Evolutionary conservation across 2,888 invertebrate genomes (phyloP).

Genomic region (Halictus quadricinctus): DNA sequence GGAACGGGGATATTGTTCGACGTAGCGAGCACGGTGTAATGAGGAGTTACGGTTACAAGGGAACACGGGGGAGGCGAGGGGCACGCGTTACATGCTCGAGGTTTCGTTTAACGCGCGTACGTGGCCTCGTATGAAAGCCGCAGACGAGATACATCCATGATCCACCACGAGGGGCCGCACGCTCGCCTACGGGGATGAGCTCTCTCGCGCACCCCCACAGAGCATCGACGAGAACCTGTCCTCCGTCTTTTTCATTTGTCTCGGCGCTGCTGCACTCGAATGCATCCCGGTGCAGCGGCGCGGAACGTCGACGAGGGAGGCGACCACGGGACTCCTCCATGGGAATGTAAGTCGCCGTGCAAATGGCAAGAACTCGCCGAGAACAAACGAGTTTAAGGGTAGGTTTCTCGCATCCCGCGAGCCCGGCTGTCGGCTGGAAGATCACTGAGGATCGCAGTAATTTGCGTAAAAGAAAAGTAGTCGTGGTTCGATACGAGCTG

Average conservation of each 20-base stretch:
- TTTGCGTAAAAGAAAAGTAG: background rate
- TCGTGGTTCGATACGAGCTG: background rate
- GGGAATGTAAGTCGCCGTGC: background rate
- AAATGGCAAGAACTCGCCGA: background rate
- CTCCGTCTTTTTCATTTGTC: constrained; percentile 42
- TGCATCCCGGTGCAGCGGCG: constrained; percentile 8
- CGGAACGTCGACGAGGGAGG: background rate
- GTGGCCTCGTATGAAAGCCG: constrained; percentile 13
- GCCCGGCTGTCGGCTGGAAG: background rate
- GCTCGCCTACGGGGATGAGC: constrained; percentile 16
- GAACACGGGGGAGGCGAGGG: background rate
- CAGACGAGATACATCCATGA: constrained; percentile 12
- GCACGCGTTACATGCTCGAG: background rate
- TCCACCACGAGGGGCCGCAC: background rate
- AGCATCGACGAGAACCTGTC: constrained; percentile 13
- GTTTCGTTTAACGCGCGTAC: constrained; percentile 14
- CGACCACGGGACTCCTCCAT: background rate
- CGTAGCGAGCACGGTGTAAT: background rate
- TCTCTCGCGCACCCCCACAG: constrained; percentile 21
- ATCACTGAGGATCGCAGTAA: background rate
- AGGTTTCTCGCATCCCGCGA: background rate
- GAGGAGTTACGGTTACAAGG: constrained; percentile 5
- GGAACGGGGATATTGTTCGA: background rate
- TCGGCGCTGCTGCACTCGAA: constrained; percentile 18
- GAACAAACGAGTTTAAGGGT: constrained; percentile 7